Base-by-base conservation (phyloP, 2,888 invertebrate species). In the Stenodera caucasica region DNA sequence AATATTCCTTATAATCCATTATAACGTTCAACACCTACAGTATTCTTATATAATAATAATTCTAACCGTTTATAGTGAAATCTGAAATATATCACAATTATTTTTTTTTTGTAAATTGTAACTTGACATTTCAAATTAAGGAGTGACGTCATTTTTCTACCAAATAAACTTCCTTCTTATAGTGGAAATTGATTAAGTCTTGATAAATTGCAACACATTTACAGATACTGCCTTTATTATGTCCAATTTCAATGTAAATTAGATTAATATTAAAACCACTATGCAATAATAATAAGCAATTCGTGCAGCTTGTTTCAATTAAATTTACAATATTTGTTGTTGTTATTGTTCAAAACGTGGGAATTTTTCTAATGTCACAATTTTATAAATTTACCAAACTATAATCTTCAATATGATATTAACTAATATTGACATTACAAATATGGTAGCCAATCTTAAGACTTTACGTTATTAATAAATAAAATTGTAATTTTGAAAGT, bases 401-500 rank as follows among this genome's bases (percentile, higher is more conserved):
- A 53, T 52, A n/a, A 53, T 29, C 29, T 58, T 52, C 49, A 52
- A 62, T 62, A 59, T 53, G 58, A 56, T 49, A 62, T 59, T 56
- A 62, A 60, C 55, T 49, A 62, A 62, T 62, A 62, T 59, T 62
- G 51, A 56, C 59, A 50, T 62, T 62, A 55, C 62, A 59, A 59
- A 62, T 62, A 62, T 62, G 62, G 62, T 45, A 49, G 49, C 4
- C 21, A 37, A 37, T 37, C 37, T 15, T 37, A 45, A 37, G 4
- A 8, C 15, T 7, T 1, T 33, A 33, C 33, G n/a, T n/a, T 52
- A 55, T 49, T 23, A 18, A 54, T 57, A 40, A 59, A 32, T 8
- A 62, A 56, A 37, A 59, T 37, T 58, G 33, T 55, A 50, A 62
- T 56, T 62, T 58, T 55, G 62, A 59, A 62, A 62, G 59, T 62